These are phyloP conservation scores for Nemapogon koenigi DNA, from an alignment of 2,888 invertebrate species.

Conservation along the genomic window DNA sequence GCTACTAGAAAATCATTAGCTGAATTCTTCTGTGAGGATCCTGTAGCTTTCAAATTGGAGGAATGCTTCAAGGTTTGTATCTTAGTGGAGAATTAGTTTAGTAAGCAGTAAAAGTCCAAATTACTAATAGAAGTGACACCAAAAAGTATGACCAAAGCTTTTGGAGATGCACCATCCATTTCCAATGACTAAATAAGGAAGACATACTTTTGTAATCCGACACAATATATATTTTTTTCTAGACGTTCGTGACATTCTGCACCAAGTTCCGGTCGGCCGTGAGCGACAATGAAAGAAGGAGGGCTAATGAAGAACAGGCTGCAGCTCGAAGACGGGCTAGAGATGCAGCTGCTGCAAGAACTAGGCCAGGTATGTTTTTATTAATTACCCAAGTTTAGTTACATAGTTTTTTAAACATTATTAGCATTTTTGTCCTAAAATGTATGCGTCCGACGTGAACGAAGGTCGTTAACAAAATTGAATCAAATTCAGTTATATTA, in stretches of 20 bases:
- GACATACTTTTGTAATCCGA: not conserved
- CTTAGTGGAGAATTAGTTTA: no score
- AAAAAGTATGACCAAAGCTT: no score
- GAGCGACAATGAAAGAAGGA: constrained; percentile 83
- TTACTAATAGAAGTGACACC: no score
- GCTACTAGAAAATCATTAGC: constrained; percentile 79
- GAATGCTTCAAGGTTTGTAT: constrained; percentile 83
- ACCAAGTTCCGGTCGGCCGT: constrained; percentile 84
- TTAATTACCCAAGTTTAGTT: no score
- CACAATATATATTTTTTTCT: constrained; percentile 11
- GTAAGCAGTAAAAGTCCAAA: no score
- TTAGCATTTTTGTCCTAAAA: no score
- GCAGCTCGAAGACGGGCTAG: constrained; percentile 73
- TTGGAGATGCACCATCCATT: not conserved
- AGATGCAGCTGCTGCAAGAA: constrained; percentile 28
- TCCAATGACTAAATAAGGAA: not conserved
- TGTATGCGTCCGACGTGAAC: no score
- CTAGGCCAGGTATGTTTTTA: constrained; percentile 30
- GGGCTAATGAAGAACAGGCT: constrained; percentile 86
- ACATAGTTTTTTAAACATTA: no score
- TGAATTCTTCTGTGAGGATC: constrained; percentile 95
- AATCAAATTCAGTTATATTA: no score
- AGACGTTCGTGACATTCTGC: constrained; percentile 82
- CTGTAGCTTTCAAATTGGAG: constrained; percentile 87
- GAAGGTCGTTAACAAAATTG: no score